Base-by-base conservation (phyloP, 2,888 invertebrate genomes). In the Liodrosophila aerea region DNA sequence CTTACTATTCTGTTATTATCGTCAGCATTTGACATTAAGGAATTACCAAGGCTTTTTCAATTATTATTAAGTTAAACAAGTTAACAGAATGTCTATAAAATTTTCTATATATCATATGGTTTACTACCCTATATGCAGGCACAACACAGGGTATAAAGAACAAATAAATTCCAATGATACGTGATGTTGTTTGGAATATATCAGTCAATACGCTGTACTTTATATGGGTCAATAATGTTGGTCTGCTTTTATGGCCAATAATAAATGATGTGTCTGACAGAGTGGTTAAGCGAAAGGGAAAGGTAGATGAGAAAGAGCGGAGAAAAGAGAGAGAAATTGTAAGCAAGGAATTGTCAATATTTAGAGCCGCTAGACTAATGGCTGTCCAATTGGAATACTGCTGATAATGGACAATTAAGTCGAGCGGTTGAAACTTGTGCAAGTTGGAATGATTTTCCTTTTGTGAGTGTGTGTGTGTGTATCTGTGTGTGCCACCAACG, bases 401-500 rank as follows among this genome's bases (percentile, higher is more conserved):
- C 46, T 51, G 50, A 40, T 51, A 58, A 68, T 57, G 39, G 50
- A 41, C 73, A 68, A 70, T 70, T 57, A 54, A 54, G 54, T 27
- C 37, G 9, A 22, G 27, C 30, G 54, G 53, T 41, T 50, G 50
- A 60, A 59, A 31, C 61, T 22, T 31, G 58, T 54, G 53, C 36
- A 50, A 56, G 36, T 43, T 22, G 22, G 70, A 76, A 68, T 61
- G 83, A 64, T 78, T 71, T 77, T 58, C 64, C 64, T 77, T 49
- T 56, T 45, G 11, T 34, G n/a, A 43, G 43, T 9, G 5, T 18
- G 33, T 9, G 29, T 4, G 11, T 40, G 27, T 34, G 52, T 27
- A 5, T 29, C 22, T 8, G 37, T 9, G 4, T 36, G 27, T 45
- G 57, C 76, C 83, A 85, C 64, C 76, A 46, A 34, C 68, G 65